Conservation (phyloP, 2,888 invertebrate species). For the Oligia latruncula region DNA sequence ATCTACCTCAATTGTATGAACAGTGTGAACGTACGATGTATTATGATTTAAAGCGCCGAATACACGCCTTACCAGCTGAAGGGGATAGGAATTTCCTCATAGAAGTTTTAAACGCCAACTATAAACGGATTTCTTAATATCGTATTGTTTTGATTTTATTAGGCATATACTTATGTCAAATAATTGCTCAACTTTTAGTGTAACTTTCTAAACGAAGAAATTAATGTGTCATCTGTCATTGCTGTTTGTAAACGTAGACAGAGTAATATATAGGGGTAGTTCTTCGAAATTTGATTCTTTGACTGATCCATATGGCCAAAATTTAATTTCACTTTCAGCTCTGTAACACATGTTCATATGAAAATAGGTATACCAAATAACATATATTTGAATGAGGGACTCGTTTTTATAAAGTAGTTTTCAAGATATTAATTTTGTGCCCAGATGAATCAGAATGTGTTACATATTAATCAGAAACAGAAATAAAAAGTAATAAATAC, state of each 20-base stretch:
- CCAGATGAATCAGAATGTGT: too few species aligned
- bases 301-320: too few species aligned
- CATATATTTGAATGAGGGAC: too few species aligned
- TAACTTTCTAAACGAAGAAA: background rate
- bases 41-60: constrained; percentile 15
- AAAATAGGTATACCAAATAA: too few species aligned
- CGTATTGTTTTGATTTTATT: background rate
- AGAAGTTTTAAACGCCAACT: constrained; percentile 14
- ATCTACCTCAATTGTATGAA: constrained; percentile 78
- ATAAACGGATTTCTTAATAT: constrained; percentile 19
- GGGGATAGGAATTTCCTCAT: constrained; percentile 23
- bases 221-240: background rate
- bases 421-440: too few species aligned
- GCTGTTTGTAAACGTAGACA: background rate
- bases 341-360: too few species aligned
- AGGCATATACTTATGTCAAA: background rate
- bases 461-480: too few species aligned
- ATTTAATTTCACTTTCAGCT: too few species aligned
- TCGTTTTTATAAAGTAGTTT: too few species aligned
- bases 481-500: too few species aligned
- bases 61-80: constrained; percentile 32
- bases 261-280: too few species aligned
- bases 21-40: constrained; percentile 13
- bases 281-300: too few species aligned
- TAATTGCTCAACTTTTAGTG: background rate